phyloP scores from a whole-genome alignment of 2,888 invertebrate genomes.

The Allolobophora icterica region DNA sequence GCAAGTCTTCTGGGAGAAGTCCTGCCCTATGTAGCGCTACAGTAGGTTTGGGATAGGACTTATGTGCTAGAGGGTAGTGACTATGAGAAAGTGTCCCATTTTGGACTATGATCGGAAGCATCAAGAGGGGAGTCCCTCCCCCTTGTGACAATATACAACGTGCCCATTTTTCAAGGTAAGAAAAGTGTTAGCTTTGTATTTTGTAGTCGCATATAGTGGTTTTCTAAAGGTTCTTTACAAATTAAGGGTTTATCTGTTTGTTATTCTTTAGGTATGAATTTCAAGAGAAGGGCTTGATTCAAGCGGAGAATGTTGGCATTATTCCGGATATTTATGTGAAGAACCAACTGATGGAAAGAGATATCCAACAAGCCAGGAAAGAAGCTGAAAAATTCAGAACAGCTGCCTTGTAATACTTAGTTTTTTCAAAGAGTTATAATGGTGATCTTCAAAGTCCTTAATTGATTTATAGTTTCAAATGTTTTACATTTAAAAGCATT shows the following conservation, averaged over 20 bases:
- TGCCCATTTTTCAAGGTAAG: neutral
- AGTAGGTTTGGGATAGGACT: too few species aligned
- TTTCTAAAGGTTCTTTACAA: neutral
- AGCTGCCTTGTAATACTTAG: conserved; percentile 60
- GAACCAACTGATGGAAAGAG: conserved; percentile 61
- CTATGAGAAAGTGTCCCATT: neutral
- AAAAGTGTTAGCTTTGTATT: neutral
- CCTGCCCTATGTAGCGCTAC: too few species aligned
- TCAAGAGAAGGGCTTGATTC: conserved; percentile 60
- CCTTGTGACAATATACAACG: neutral
- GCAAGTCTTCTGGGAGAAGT: too few species aligned
- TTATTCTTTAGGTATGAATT: conserved; percentile 61
- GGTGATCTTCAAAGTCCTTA: neutral
- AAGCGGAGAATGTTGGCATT: conserved; percentile 58
- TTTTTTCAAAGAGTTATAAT: neutral
- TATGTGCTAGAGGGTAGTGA: neutral
- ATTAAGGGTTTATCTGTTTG: neutral
- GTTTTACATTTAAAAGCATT: neutral
- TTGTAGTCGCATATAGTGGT: neutral
- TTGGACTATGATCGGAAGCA: too few species aligned
- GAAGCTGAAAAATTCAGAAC: conserved; percentile 61
- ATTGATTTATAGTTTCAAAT: neutral
- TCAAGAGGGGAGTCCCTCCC: too few species aligned
- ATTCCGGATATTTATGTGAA: conserved; percentile 63
- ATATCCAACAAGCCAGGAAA: conserved; percentile 59